Percentiles rank a stretch among this genome's conserved stretches.
These are phyloP conservation scores for Drosophila orosa DNA, from an alignment of 1,140 invertebrate genomes.

Conservation along the genomic window DNA sequence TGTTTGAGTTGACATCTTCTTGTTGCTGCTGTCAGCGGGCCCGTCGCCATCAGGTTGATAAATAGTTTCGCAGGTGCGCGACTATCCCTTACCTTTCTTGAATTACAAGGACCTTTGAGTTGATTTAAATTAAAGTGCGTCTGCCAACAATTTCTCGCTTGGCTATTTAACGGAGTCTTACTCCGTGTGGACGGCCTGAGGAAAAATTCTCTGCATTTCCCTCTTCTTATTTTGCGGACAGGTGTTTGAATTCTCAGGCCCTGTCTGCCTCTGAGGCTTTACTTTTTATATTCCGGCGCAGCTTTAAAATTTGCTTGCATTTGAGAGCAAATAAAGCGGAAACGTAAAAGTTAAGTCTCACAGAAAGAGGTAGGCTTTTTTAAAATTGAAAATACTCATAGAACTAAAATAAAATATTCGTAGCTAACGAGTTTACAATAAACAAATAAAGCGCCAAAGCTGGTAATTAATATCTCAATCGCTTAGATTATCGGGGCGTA, in stretches of 20 bases:
- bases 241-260: slow-evolving; percentile 50
- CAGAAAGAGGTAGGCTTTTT: no score
- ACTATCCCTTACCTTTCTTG: slow-evolving; percentile 30
- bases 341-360: slow-evolving; percentile 42
- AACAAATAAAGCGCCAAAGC: no score
- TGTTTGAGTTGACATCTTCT: slow-evolving; percentile 62
- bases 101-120: slow-evolving; percentile 53
- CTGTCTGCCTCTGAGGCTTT: neutral
- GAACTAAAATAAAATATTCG: no score
- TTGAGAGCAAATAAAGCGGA: slow-evolving; percentile 40
- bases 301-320: slow-evolving; percentile 45
- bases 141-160: slow-evolving; percentile 34
- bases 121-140: slow-evolving; percentile 68
- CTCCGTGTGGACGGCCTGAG: slow-evolving; percentile 1
- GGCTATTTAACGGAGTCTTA: slow-evolving; percentile 12
- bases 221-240: slow-evolving; percentile 26
- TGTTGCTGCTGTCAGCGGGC: slow-evolving; percentile 26
- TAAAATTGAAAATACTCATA: no score
- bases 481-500: slow-evolving; percentile 9
- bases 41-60: slow-evolving; percentile 44
- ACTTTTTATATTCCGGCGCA: neutral
- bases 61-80: slow-evolving; percentile 36
- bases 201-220: neutral
- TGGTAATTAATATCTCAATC: neutral
- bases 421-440: no score